A percentile compares a stretch with the other conserved stretches of the same genome.
phyloP scores from a whole-genome alignment of 2,797 vertebrate species.

The Rhynchotus rufescens region DNA sequence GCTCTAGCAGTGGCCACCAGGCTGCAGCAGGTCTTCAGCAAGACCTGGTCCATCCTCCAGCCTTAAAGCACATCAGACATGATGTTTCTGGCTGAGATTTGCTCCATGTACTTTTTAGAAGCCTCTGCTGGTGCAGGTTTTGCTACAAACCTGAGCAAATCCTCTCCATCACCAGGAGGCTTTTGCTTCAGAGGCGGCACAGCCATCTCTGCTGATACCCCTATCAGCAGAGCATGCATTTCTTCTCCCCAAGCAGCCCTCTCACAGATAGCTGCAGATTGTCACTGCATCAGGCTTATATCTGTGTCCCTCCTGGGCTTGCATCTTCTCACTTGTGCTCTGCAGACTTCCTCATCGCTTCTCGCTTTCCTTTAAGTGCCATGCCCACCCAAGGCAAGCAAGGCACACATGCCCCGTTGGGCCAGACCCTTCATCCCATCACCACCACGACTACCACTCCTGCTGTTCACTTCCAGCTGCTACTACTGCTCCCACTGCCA shows the following conservation, averaged over 20 bases:
- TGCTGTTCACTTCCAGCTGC: not conserved
- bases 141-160: not conserved
- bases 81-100: not conserved
- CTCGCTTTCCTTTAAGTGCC: not conserved
- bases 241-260: not conserved
- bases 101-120: not conserved
- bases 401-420: too few species aligned
- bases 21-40: not conserved
- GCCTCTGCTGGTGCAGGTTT: not conserved
- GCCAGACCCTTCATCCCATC: too few species aligned
- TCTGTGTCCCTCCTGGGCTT: not conserved
- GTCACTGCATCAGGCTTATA: not conserved
- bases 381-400: not conserved
- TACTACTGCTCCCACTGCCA: not conserved
- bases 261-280: accelerated
- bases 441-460: too few species aligned
- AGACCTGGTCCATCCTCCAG: not conserved
- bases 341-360: not conserved
- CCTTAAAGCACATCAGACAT: not conserved
- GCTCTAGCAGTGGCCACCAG: not conserved
- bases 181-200: not conserved
- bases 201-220: not conserved
- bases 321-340: not conserved
- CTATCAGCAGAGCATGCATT: not conserved
- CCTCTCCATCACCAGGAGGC: not conserved